phyloP scores from a whole-genome alignment of 2,797 vertebrate species.

The Rhynchonycteris naso region DNA sequence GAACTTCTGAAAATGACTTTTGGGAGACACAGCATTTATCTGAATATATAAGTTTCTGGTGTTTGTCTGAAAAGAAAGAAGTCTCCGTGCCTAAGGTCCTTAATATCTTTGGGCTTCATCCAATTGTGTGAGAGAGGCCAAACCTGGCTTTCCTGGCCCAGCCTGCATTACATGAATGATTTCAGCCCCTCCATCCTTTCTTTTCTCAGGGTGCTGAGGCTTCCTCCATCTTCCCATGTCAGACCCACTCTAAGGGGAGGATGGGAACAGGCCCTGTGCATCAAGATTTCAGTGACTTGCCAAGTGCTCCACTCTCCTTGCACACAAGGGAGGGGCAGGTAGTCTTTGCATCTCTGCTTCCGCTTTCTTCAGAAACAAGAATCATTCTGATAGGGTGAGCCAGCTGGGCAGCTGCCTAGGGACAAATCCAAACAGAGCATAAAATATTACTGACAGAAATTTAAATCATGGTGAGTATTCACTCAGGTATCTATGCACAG shows the following conservation, averaged over 20 bases:
- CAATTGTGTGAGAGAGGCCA: neutral
- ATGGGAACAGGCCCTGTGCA: fast-evolving
- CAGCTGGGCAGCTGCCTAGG: neutral
- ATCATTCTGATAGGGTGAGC: neutral
- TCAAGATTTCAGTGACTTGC: neutral
- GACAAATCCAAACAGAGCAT: neutral
- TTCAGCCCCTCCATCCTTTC: neutral
- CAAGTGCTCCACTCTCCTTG: fast-evolving
- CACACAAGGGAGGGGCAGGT: neutral
- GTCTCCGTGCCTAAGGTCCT: neutral
- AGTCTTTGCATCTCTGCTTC: neutral
- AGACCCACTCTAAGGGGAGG: neutral
- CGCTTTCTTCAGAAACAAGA: neutral
- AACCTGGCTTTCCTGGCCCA: too few species aligned
- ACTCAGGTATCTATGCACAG: neutral
- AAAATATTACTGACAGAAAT: neutral
- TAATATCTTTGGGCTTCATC: neutral
- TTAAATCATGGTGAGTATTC: neutral
- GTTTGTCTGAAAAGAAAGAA: neutral
- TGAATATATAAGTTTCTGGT: neutral
- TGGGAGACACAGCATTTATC: neutral
- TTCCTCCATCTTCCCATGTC: neutral
- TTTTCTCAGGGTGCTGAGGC: neutral
- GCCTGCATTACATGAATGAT: fast-evolving
- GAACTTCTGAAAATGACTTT: neutral